Conservation (phyloP, 92 coral and sea anemone species). For the Nematostella vectensis region DNA sequence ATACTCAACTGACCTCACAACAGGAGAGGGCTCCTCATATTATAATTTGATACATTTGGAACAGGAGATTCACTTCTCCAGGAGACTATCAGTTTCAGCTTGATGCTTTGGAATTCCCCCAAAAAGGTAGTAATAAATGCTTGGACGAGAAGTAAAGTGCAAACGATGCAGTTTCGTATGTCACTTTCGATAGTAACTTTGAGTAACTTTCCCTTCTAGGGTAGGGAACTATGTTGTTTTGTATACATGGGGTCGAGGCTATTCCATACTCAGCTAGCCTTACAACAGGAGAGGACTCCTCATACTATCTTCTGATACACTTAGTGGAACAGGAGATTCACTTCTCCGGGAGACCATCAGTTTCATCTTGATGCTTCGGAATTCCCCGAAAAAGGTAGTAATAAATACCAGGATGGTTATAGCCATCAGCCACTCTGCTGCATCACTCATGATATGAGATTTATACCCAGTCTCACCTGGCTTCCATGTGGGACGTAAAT, state of each 20-base stretch:
- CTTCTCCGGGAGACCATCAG: slow-evolving; percentile 53
- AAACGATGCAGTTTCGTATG: no score
- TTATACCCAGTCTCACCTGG: slow-evolving; percentile 41
- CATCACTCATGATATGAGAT: slow-evolving; percentile 51
- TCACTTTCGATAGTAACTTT: no score
- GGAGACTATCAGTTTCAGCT: slow-evolving; percentile 58
- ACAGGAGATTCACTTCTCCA: slow-evolving; percentile 42
- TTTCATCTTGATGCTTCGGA: slow-evolving; percentile 57
- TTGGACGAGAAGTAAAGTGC: no score
- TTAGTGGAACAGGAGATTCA: slow-evolving; percentile 50
- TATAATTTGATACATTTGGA: slow-evolving; percentile 45
- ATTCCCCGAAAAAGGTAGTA: slow-evolving; percentile 78
- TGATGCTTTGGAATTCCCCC: slow-evolving; percentile 75
- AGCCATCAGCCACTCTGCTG: slow-evolving; percentile 77
- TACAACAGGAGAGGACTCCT: slow-evolving; percentile 25
- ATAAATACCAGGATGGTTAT: slow-evolving; percentile 44
- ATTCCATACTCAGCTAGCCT: no score
- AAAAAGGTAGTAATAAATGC: slow-evolving; percentile 56
- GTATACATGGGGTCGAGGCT: no score
- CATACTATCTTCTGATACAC: slow-evolving; percentile 42
- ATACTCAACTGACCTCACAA: no score
- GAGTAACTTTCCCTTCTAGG: no score
- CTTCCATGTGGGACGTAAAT: slow-evolving; percentile 35
- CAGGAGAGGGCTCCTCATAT: slow-evolving; percentile 22
- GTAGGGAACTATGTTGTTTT: no score